Evolutionary conservation across 2,888 invertebrate genomes (phyloP).

Genomic region (Synergus gifuensis): DNA sequence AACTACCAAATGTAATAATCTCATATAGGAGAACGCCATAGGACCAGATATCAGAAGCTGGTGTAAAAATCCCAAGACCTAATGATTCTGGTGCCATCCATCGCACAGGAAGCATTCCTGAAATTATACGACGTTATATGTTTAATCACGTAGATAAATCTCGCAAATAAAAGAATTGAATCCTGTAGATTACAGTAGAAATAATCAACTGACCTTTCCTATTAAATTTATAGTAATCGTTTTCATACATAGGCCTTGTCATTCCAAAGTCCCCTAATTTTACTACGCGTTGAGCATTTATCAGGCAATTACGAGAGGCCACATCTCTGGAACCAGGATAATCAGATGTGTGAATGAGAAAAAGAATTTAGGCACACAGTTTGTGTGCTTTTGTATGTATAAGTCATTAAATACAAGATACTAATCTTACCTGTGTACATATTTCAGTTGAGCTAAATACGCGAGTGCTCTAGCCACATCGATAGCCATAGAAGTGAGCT

Average conservation of each 20-base stretch:
- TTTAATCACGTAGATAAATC: background rate
- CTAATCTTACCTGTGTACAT: conserved; percentile 85
- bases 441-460: conserved; percentile 90
- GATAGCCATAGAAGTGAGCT: conserved; percentile 91
- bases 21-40: conserved; percentile 93
- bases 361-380: too few species aligned
- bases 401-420: background rate
- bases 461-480: conserved; percentile 92
- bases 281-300: conserved; percentile 85
- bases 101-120: conserved; percentile 89
- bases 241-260: conserved; percentile 92
- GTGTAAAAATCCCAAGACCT: conserved; percentile 89
- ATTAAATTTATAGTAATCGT: conserved; percentile 93
- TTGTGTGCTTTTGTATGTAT: too few species aligned
- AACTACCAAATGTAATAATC: conserved; percentile 93
- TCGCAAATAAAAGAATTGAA: background rate
- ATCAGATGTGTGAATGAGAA: background rate
- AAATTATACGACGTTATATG: background rate
- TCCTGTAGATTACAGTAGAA: too few species aligned
- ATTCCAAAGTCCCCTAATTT: conserved; percentile 94
- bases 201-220: conserved; percentile 82
- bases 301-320: conserved; percentile 88
- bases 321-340: conserved; percentile 83
- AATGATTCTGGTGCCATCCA: conserved; percentile 97
- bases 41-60: conserved; percentile 94